Evolutionary conservation across 30 jellyfish, hydroid and myxozoan genomes (phyloP).

Genomic region (Euphysa ruthae): DNA sequence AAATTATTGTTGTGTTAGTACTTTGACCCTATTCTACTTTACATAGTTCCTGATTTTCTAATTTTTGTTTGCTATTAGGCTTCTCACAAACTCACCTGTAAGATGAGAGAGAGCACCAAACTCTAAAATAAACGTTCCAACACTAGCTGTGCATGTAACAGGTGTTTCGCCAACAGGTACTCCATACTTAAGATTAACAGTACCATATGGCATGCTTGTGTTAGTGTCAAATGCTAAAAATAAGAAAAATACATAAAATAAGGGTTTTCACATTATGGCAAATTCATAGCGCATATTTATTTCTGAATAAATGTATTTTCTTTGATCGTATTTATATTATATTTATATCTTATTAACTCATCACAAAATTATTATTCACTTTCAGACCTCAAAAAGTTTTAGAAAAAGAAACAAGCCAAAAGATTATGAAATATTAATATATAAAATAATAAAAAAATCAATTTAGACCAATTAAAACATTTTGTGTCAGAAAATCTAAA

Average conservation of each 20-base stretch:
- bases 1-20: no score
- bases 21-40: no score
- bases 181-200: slow-evolving; percentile 74
- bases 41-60: no score
- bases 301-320: no score
- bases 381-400: background rate
- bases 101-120: slow-evolving; percentile 64
- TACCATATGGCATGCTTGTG: slow-evolving; percentile 89
- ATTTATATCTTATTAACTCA: no score
- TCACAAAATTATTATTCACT: no score
- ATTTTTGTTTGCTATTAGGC: no score
- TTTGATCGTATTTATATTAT: no score
- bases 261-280: no score
- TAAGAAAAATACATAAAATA: background rate
- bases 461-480: no score
- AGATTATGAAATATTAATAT: background rate
- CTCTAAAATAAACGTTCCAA: slow-evolving; percentile 73
- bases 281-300: no score
- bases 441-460: background rate
- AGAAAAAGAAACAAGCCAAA: background rate
- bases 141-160: slow-evolving; percentile 89
- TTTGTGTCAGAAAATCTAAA: no score
- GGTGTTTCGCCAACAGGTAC: slow-evolving; percentile 91
- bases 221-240: slow-evolving; percentile 72
- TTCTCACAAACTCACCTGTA: slow-evolving; percentile 68